These are phyloP conservation scores for Seladonia tumulorum DNA, from an alignment of 2,888 invertebrate genomes.

Conservation along the genomic window DNA sequence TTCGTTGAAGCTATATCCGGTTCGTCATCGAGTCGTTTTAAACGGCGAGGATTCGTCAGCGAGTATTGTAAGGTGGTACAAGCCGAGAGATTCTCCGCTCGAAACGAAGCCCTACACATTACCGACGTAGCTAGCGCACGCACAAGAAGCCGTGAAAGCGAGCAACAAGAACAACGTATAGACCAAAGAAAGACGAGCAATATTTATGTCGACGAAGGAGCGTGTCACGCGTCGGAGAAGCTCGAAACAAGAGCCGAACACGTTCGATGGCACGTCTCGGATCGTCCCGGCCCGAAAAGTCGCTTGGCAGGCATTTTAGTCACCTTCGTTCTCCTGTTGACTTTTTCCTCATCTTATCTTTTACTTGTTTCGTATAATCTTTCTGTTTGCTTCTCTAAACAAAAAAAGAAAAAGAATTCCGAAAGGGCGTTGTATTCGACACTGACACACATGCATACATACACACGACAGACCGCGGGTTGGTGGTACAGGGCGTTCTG, in stretches of 20 bases:
- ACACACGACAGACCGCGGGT: constrained; percentile 66
- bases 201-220: not conserved
- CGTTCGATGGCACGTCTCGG: constrained; percentile 57
- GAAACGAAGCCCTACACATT: constrained; percentile 40
- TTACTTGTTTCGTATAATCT: not conserved
- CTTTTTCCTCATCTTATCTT: not conserved
- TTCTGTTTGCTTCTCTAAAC: constrained; percentile 35
- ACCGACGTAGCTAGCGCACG: constrained; percentile 30
- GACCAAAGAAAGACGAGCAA: constrained; percentile 37
- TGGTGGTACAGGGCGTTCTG: constrained; percentile 82
- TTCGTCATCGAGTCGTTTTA: constrained; percentile 9
- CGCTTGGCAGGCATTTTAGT: constrained; percentile 75
- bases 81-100: constrained; percentile 20
- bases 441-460: constrained; percentile 59
- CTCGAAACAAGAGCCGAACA: constrained; percentile 35
- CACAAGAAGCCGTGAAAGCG: constrained; percentile 48
- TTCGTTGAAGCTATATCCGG: not conserved
- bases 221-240: constrained; percentile 27
- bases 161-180: constrained; percentile 18
- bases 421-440: constrained; percentile 67
- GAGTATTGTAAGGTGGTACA: constrained; percentile 15
- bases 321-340: constrained; percentile 59
- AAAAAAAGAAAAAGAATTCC: constrained; percentile 22
- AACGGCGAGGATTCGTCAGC: constrained; percentile 10
- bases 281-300: constrained; percentile 67